Evolutionary conservation across 2,113 vertebrate genomes (phyloP), one percentile per base, ranked within the genome.

Genomic region (Atrichornis clamosus): DNA sequence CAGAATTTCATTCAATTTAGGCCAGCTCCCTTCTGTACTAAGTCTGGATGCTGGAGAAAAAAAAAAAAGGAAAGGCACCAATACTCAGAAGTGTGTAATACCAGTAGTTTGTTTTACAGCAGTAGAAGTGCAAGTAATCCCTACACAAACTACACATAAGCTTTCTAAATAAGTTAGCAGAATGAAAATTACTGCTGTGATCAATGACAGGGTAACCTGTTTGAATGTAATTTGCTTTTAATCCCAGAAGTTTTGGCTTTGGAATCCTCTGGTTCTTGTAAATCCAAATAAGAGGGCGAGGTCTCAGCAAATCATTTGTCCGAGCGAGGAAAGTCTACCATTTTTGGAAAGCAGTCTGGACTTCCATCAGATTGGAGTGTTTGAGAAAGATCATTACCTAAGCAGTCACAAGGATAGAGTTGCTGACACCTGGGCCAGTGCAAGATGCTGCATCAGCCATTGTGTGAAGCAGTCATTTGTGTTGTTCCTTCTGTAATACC

Each of bases 151-250:
- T 27, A 53, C 42, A 70, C 2, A 1, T 30, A 63, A 65, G 20
- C 67, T 94, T 79, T 63, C 35, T 53, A 70, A 69, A 17, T 76
- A 62, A n/a, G 15, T 28, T 59, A 50, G 41, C 15, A 90, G 76
- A 83, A 93, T 63, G 39, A 30, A 68, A 89, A 42, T n/a, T 75
- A 63, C 19, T 76, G 44, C 41, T 73, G 27, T 56, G 20, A 63
- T 76, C 26, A 89, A n/a, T 49, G 56, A 47, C 27, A 77, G 22
- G n/a, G 13, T 84, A 89, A 77, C 26, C 22, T 9, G 1, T 42
- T 72, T 64, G 42, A 76, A 88, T 60, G 82, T 39, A 41, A 72
- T 87, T 68, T 88, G 64, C 18, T 79, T 94, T 82, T 83, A 35
- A 47, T 86, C 13, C 85, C 75, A 64, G n/a, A 83, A 65, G 30